Base-by-base conservation (phyloP, 2,888 invertebrate genomes). In the Halictus ligatus region DNA sequence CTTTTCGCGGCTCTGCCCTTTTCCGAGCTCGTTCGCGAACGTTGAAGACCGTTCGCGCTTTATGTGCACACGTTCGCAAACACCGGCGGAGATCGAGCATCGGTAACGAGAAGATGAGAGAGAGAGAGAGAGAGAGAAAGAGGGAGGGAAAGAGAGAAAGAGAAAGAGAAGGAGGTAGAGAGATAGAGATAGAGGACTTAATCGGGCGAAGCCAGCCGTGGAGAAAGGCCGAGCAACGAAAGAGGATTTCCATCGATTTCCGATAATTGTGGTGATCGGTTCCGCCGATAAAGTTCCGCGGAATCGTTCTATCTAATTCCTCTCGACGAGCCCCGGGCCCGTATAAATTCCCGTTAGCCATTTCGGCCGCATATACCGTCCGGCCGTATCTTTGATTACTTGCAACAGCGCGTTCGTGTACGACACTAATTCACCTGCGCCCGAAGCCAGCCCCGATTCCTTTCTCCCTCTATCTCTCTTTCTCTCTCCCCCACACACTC, bases 171-270 rank as follows among this genome's bases (percentile, higher is more conserved):
- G 1, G 18, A 8, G 15, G 2, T 18, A 25, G 18, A 15, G 15
- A 7, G 2, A 3, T 18, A 67, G 67, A 67, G 18, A 67, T 43
- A 71, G 21, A 75, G 64, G 60, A 75, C 80, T 86, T 80, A 83
- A 87, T 87, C 82, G 86, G 77, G 43, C 60, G 75, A 75, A 60
- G 43, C 75, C 75, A 60, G 75, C 60, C 71, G 79, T 50, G 75
- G 81, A 54, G 50, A 50, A 84, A 71, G 76, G 64, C 83, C 80
- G 69, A 64, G 75, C 78, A 64, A 64, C 60, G 75, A 87, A 87
- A 87, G 87, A 87, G 87, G 87, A 90, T 91, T 91, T 90, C 81
- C 83, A 90, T 90, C 90, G 90, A 84, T 90, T 90, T 89, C 89
- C 89, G 83, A 91, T 91, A 90, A 91, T 89, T 87, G 75, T 73